phyloP scores from a whole-genome alignment of 2,888 invertebrate genomes.

The Oligia strigilis region DNA sequence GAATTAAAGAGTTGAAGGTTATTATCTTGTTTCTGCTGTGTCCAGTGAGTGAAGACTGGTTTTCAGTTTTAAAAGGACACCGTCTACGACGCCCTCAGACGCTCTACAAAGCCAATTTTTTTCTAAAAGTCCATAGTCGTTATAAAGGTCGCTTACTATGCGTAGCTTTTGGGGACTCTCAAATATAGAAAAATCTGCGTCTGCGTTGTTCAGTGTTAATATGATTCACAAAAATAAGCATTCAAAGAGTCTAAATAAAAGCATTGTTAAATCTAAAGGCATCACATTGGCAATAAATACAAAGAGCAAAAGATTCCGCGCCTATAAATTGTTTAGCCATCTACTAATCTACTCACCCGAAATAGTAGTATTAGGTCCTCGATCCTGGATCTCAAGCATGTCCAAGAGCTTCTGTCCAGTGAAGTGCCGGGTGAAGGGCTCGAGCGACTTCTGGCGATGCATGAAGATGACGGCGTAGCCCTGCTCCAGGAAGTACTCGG shows the following conservation, averaged over 20 bases:
- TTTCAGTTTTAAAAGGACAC: neutral
- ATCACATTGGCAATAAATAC: neutral
- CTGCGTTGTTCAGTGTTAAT: neutral
- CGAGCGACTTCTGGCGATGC: slow-evolving; percentile 96
- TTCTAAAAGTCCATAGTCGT: neutral
- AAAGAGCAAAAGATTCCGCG: neutral
- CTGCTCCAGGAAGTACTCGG: slow-evolving; percentile 97
- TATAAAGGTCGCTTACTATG: neutral
- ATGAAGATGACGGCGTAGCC: slow-evolving; percentile 98
- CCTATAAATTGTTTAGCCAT: neutral
- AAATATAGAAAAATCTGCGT: neutral
- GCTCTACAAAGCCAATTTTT: neutral
- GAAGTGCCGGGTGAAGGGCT: slow-evolving; percentile 97
- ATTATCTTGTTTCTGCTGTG: neutral
- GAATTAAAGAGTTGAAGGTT: neutral
- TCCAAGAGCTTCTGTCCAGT: slow-evolving; percentile 94
- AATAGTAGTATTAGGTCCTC: slow-evolving; percentile 92
- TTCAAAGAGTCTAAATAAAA: neutral
- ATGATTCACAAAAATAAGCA: neutral
- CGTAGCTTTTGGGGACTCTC: neutral
- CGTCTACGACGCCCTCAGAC: too few species aligned
- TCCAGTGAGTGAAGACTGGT: neutral
- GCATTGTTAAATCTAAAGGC: neutral
- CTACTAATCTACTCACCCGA: slow-evolving; percentile 86
- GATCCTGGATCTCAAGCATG: slow-evolving; percentile 93